A percentile compares a stretch with the other conserved stretches of the same genome.
phyloP scores from a whole-genome alignment of 2,113 vertebrate genomes.

The Notothenia rossii region DNA sequence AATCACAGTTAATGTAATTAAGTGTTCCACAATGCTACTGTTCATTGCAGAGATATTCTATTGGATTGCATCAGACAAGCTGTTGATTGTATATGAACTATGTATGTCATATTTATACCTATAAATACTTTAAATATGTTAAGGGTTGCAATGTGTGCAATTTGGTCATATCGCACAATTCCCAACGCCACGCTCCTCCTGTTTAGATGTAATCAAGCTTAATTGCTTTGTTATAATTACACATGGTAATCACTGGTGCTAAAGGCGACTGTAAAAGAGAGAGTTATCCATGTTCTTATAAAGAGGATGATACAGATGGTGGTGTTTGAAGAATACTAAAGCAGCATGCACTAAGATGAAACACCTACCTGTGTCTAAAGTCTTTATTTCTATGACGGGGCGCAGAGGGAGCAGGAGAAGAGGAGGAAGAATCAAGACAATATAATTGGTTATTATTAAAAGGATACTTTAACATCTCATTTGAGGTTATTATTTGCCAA shows the following conservation, averaged over 20 bases:
- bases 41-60: constrained; percentile 33
- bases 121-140: not conserved
- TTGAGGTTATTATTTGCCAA: constrained; percentile 26
- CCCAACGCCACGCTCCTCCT: not conserved
- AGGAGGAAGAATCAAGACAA: constrained; percentile 41
- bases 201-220: constrained; percentile 57
- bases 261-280: constrained; percentile 47
- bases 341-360: constrained; percentile 33
- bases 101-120: not conserved
- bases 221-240: constrained; percentile 59
- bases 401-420: constrained; percentile 77
- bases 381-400: constrained; percentile 97
- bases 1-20: constrained; percentile 65
- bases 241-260: constrained; percentile 43
- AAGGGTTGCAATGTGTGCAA: not conserved
- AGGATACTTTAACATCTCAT: constrained; percentile 32
- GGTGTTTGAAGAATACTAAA: constrained; percentile 2
- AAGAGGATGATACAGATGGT: constrained; percentile 17
- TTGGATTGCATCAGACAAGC: constrained; percentile 11
- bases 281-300: constrained; percentile 26
- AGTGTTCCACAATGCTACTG: constrained; percentile 33
- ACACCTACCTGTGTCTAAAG: constrained; percentile 99
- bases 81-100: not conserved
- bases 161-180: not conserved
- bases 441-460: constrained; percentile 34